Evolutionary conservation across 2,888 invertebrate genomes (phyloP).

Genomic region (Micoletzkya japonica): DNA sequence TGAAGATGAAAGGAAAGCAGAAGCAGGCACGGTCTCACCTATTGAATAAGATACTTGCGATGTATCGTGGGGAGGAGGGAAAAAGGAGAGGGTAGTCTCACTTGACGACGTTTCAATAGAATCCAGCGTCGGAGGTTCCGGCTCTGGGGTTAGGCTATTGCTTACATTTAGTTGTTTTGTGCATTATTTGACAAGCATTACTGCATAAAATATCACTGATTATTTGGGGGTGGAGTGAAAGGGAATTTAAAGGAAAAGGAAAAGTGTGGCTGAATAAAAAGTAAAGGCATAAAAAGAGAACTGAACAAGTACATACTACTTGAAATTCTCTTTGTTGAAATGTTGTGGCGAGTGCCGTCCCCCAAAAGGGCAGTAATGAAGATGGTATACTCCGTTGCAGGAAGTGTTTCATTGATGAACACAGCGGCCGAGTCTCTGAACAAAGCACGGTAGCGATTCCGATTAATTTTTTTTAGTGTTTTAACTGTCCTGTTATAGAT

Average conservation of each 20-base stretch:
- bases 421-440: conserved; percentile 40
- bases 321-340: conserved; percentile 43
- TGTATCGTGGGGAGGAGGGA: conserved; percentile 39
- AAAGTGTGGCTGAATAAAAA: conserved; percentile 7
- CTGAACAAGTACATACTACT: conserved; percentile 50
- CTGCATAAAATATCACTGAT: not conserved
- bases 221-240: too few species aligned
- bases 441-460: not conserved
- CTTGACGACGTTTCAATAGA: conserved; percentile 49
- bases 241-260: too few species aligned
- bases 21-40: conserved; percentile 1
- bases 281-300: not conserved
- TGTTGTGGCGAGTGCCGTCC: conserved; percentile 44
- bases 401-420: conserved; percentile 51
- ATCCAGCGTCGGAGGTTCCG: conserved; percentile 51
- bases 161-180: too few species aligned
- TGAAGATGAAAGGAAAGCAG: not conserved
- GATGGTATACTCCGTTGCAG: conserved; percentile 56
- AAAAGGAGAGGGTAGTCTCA: conserved; percentile 55
- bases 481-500: not conserved
- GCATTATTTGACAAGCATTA: not conserved
- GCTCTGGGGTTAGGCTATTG: too few species aligned
- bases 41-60: conserved; percentile 10
- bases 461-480: too few species aligned
- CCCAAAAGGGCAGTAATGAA: conserved; percentile 46